phyloP scores from a whole-genome alignment of 2,797 vertebrate species.

The Takifugu rubripes region DNA sequence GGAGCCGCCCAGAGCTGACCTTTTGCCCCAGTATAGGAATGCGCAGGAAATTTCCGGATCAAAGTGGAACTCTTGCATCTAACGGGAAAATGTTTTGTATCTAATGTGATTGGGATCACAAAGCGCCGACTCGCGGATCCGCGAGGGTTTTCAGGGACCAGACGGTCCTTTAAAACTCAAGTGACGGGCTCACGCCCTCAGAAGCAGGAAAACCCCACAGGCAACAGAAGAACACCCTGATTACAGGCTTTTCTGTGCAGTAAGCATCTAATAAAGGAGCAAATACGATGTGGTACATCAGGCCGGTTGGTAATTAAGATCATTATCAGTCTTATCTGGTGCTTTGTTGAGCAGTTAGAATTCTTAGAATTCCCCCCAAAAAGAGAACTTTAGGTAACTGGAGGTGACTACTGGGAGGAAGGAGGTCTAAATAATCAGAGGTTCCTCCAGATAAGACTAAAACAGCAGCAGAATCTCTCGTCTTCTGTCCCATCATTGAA shows the following conservation, averaged over 20 bases:
- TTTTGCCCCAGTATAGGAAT: too few species aligned
- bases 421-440: too few species aligned
- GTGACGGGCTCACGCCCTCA: background rate
- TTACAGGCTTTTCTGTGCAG: background rate
- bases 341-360: too few species aligned
- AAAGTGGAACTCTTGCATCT: constrained; percentile 28
- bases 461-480: too few species aligned
- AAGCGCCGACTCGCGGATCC: constrained; percentile 64
- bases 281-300: constrained; percentile 7
- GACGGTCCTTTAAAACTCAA: background rate
- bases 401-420: too few species aligned
- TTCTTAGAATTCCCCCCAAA: too few species aligned
- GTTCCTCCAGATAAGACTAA: too few species aligned
- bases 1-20: too few species aligned
- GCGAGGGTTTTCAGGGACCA: constrained; percentile 7
- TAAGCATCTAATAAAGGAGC: background rate
- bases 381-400: too few species aligned
- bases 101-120: constrained; percentile 56
- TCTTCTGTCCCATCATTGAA: too few species aligned
- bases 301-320: constrained; percentile 15
- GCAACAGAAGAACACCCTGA: background rate
- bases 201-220: background rate
- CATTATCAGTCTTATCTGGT: constrained; percentile 1
- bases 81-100: constrained; percentile 54
- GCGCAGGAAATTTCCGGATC: constrained; percentile 3